Conservation (phyloP, 2,888 invertebrate genomes). For the Drosophila formosana region DNA sequence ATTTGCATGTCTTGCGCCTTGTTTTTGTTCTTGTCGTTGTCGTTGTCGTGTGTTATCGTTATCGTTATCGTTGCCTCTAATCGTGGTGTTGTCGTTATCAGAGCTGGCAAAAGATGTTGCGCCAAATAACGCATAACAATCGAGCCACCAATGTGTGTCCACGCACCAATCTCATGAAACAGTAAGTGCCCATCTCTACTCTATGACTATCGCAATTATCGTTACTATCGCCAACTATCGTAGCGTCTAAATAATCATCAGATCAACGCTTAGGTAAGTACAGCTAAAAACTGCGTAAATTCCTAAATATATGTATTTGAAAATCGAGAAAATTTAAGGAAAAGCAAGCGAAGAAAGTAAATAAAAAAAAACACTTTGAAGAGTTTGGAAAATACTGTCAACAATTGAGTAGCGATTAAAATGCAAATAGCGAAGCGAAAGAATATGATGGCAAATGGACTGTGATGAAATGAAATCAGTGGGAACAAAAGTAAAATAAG, state of each 20-base stretch:
- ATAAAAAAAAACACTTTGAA: not conserved
- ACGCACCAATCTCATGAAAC: conserved; percentile 97
- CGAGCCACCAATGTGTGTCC: conserved; percentile 98
- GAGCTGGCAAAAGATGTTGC: conserved; percentile 96
- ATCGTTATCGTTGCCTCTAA: conserved; percentile 11
- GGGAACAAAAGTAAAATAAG: not conserved
- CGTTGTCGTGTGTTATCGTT: conserved; percentile 4
- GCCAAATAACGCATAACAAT: conserved; percentile 97
- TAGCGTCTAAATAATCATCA: not conserved
- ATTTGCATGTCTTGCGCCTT: conserved; percentile 63
- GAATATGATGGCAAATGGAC: not conserved
- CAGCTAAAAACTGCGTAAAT: too few species aligned
- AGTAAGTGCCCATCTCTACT: conserved; percentile 89
- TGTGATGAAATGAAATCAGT: not conserved
- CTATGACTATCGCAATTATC: not conserved
- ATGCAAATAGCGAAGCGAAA: not conserved
- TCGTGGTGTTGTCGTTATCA: conserved; percentile 83
- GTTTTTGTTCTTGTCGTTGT: conserved; percentile 11
- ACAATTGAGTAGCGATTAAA: not conserved
- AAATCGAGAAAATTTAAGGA: not conserved
- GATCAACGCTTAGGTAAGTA: conserved; percentile 1
- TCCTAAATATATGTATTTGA: too few species aligned
- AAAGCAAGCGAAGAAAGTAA: not conserved
- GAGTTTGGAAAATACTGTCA: not conserved
- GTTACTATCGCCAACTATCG: conserved; percentile 6